These are phyloP conservation scores for Spilosoma lubricipeda DNA, from an alignment of 2,888 invertebrate genomes.

Conservation along the genomic window DNA sequence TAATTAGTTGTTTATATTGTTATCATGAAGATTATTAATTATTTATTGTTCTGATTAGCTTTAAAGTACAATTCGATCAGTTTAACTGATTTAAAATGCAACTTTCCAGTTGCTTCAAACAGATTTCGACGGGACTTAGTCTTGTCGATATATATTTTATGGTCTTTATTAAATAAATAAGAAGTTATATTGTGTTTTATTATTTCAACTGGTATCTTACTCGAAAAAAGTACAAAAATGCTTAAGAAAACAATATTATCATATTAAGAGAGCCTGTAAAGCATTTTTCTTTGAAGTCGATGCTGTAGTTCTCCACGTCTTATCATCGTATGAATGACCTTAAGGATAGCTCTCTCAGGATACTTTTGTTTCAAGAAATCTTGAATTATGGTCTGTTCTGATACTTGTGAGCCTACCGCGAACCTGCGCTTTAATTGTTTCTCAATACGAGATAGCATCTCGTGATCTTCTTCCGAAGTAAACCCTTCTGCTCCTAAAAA, in stretches of 20 bases:
- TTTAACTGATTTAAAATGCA: constrained; percentile 56
- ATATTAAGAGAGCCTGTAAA: constrained; percentile 94
- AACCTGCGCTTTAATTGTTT: constrained; percentile 97
- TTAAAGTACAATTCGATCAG: constrained; percentile 49
- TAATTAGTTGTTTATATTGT: constrained; percentile 38
- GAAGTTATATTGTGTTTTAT: background rate
- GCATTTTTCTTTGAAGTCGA: constrained; percentile 98
- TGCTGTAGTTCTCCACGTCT: constrained; percentile 98
- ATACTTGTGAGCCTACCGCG: constrained; percentile 98
- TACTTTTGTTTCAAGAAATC: constrained; percentile 95
- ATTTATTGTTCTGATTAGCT: constrained; percentile 36
- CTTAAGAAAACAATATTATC: background rate
- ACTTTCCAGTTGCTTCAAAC: constrained; percentile 34
- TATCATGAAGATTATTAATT: background rate
- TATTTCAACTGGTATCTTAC: constrained; percentile 20
- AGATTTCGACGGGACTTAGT: constrained; percentile 22
- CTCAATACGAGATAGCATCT: constrained; percentile 95
- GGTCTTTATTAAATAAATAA: constrained; percentile 17
- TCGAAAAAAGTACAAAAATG: constrained; percentile 13
- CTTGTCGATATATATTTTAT: constrained; percentile 6
- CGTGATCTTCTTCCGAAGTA: constrained; percentile 97
- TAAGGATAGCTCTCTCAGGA: constrained; percentile 93
- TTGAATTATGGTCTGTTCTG: constrained; percentile 96
- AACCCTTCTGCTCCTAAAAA: constrained; percentile 97
- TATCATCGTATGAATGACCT: constrained; percentile 98